These are phyloP conservation scores for Centropus bengalensis DNA, from an alignment of 2,113 vertebrate species.

Conservation along the genomic window DNA sequence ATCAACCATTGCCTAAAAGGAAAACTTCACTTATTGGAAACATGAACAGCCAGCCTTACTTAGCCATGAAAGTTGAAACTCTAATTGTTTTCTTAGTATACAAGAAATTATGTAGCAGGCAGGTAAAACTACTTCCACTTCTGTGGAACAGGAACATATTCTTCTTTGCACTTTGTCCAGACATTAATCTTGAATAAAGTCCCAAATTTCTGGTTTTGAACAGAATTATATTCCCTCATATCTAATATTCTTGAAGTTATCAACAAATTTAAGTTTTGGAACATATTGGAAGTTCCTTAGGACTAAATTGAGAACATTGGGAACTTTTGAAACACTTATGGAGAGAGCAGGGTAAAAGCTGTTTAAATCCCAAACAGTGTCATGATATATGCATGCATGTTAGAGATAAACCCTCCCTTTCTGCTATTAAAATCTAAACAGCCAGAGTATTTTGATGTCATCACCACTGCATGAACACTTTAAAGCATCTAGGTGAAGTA, in stretches of 20 bases:
- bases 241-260: neutral
- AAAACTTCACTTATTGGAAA: neutral
- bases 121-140: neutral
- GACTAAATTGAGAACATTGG: neutral
- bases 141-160: neutral
- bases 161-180: neutral
- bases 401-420: neutral
- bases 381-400: neutral
- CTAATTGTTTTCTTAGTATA: neutral
- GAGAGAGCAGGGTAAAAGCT: neutral
- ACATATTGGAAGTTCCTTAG: neutral
- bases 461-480: neutral
- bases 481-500: neutral
- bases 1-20: neutral
- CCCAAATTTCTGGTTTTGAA: neutral
- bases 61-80: neutral
- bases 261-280: neutral
- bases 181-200: neutral
- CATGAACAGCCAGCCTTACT: neutral
- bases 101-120: neutral
- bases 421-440: neutral
- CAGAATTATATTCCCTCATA: neutral
- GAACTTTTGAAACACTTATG: neutral
- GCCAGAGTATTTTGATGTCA: neutral
- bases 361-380: neutral